Conservation (phyloP, 1,140 invertebrate species). For the Diachasma alloeum region DNA sequence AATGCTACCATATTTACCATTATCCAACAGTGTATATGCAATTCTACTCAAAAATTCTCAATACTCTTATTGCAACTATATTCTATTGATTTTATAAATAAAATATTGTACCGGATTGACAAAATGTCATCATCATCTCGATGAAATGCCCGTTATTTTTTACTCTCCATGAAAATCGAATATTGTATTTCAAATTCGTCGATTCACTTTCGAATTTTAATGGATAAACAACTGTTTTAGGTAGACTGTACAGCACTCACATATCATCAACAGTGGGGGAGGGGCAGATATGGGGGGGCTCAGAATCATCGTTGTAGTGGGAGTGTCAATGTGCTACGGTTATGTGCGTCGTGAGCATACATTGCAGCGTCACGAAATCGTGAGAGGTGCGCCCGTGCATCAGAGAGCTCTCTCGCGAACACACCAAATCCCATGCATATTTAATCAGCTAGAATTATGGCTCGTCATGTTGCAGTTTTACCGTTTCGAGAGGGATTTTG, state of each 20-base stretch:
- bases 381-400: constrained; percentile 29
- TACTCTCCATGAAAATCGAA: background rate
- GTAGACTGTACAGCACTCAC: background rate
- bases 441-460: constrained; percentile 59
- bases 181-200: background rate
- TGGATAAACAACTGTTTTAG: constrained; percentile 48
- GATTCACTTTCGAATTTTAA: constrained; percentile 53
- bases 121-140: too few relatives aligned
- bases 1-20: too few relatives aligned
- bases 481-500: constrained; percentile 19
- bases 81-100: too few relatives aligned
- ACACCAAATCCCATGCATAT: constrained; percentile 54
- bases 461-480: constrained; percentile 55
- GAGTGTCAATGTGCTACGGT: background rate
- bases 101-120: too few relatives aligned
- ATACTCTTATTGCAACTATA: too few relatives aligned
- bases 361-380: constrained; percentile 47
- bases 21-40: too few relatives aligned
- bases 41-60: too few relatives aligned
- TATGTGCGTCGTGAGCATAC: constrained; percentile 23
- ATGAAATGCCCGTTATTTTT: too few relatives aligned
- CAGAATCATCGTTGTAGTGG: background rate
- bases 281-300: background rate
- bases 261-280: constrained; percentile 37
- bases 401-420: constrained; percentile 10